Percentiles rank a stretch among this genome's conserved stretches.
Evolutionary conservation across 2,113 vertebrate genomes (phyloP).

Genomic region (Sapajus apella): DNA sequence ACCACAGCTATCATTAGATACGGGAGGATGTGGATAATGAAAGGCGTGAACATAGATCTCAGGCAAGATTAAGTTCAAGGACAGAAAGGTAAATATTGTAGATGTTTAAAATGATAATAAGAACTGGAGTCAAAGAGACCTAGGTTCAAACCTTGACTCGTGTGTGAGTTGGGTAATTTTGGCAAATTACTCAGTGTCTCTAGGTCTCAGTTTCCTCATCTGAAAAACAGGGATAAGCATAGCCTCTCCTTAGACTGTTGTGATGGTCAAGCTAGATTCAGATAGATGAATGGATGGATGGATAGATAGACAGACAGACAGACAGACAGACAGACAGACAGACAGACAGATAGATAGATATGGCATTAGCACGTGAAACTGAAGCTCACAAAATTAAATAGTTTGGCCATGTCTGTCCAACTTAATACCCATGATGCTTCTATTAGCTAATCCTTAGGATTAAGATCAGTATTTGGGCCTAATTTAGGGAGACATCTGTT

Average conservation of each 20-base stretch:
- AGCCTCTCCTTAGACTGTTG: neutral
- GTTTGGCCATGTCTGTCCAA: neutral
- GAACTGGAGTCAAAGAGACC: neutral
- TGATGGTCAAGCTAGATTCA: neutral
- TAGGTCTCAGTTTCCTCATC: neutral
- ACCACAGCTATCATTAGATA: neutral
- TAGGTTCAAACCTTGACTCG: neutral
- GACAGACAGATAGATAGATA: neutral
- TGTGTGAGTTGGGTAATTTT: neutral
- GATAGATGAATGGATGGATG: too few relatives aligned
- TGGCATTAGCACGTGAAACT: neutral
- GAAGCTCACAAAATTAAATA: neutral
- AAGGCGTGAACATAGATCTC: neutral
- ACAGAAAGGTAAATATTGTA: neutral
- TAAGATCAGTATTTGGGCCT: neutral
- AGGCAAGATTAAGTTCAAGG: neutral
- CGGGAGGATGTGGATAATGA: too few relatives aligned
- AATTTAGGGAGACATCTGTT: neutral
- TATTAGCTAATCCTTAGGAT: neutral
- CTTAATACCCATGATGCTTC: neutral
- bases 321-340: neutral
- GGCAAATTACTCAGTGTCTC: neutral
- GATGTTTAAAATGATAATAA: neutral
- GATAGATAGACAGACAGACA: rapidly evolving
- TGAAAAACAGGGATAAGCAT: neutral